phyloP scores from a whole-genome alignment of 2,888 invertebrate species.

The Coleophora deauratella region DNA sequence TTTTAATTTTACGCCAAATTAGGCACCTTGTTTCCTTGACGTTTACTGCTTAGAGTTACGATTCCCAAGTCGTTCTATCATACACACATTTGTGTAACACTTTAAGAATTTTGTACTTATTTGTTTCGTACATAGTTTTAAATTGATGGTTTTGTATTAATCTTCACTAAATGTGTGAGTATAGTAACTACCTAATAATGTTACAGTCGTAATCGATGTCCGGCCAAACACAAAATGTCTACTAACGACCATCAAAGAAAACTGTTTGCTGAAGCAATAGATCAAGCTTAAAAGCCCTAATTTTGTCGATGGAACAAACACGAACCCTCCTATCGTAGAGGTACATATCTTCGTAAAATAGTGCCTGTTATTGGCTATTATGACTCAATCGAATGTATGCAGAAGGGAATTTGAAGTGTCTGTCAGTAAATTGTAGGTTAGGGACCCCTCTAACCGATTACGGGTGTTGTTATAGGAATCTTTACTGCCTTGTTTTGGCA shows the following conservation, averaged over 20 bases:
- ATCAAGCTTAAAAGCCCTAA: conserved; percentile 51
- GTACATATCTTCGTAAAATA: conserved; percentile 51
- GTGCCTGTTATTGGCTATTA: conserved; percentile 47
- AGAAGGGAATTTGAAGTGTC: conserved; percentile 50
- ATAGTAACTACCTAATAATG: too few relatives aligned
- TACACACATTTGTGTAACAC: too few relatives aligned
- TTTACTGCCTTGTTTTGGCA: conserved; percentile 12
- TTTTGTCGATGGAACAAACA: conserved; percentile 44
- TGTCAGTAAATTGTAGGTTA: conserved; percentile 54
- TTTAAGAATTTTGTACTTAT: background rate
- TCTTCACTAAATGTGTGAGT: too few relatives aligned
- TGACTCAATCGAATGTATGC: conserved; percentile 59
- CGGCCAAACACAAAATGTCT: too few relatives aligned
- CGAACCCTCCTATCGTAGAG: conserved; percentile 42
- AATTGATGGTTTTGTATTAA: too few relatives aligned
- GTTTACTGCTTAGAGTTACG: too few relatives aligned
- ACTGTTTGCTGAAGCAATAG: conserved; percentile 44
- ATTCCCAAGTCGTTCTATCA: too few relatives aligned
- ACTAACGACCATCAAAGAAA: conserved; percentile 1
- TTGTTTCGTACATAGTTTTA: too few relatives aligned
- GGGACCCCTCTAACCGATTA: conserved; percentile 29
- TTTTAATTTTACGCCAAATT: conserved; percentile 62
- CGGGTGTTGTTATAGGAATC: conserved; percentile 16
- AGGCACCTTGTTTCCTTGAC: conserved; percentile 39
- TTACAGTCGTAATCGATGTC: too few relatives aligned